Conservation (phyloP, 2,113 vertebrate genomes). For the Phylloscopus whistleri region DNA sequence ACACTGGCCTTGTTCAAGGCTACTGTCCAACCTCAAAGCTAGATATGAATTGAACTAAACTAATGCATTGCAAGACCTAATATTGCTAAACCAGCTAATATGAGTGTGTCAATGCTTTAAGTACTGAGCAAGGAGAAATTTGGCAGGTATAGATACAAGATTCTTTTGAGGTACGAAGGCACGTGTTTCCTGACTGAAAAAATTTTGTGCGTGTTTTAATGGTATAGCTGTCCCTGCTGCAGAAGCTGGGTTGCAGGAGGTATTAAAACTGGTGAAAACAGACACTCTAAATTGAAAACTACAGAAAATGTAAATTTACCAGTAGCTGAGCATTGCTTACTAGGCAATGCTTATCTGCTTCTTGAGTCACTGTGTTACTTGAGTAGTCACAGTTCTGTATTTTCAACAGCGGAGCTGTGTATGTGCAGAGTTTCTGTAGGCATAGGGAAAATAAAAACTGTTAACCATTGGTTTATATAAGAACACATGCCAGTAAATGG, state of each 20-base stretch:
- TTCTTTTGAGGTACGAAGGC: neutral
- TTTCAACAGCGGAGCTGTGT: neutral
- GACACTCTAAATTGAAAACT: neutral
- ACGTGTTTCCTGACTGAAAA: neutral
- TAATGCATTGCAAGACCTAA: neutral
- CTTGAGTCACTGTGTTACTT: neutral
- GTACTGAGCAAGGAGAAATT: neutral
- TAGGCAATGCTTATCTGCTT: neutral
- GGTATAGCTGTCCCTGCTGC: neutral
- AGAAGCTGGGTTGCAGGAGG: neutral
- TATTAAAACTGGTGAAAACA: neutral
- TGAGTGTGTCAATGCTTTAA: neutral
- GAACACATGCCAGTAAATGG: neutral
- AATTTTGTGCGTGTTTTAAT: neutral
- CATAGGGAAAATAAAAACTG: neutral
- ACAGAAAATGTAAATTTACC: neutral
- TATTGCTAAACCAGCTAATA: neutral
- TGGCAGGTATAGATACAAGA: neutral
- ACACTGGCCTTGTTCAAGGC: constrained; percentile 79
- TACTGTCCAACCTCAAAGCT: constrained; percentile 64
- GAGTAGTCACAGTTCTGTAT: neutral
- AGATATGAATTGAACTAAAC: neutral
- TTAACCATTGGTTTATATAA: neutral
- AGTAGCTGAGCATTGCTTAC: neutral
- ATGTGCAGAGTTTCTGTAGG: neutral